phyloP scores from a whole-genome alignment of 1,140 invertebrate species.

The Zeugodacus cucurbitae region DNA sequence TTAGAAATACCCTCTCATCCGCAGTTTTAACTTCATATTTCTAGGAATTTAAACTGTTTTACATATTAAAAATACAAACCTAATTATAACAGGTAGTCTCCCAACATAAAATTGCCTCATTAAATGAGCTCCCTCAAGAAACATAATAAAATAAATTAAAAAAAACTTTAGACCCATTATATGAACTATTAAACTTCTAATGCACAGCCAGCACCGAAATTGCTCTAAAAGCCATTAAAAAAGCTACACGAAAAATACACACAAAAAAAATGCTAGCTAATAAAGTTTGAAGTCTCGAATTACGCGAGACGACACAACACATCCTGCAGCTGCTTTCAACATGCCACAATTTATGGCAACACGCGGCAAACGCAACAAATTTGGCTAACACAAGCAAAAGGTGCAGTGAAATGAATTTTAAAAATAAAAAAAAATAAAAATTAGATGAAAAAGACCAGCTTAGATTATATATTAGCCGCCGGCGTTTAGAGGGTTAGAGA shows the following conservation, averaged over 20 bases:
- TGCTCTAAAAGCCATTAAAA: background rate
- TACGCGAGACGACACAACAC: conserved; percentile 18
- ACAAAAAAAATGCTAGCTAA: conserved; percentile 4
- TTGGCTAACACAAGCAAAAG: background rate
- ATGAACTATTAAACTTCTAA: background rate
- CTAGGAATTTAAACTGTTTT: too few relatives aligned
- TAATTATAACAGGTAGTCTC: background rate
- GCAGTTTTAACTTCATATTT: too few relatives aligned
- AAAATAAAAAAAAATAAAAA: background rate
- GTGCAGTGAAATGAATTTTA: background rate
- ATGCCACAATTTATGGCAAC: background rate
- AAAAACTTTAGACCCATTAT: background rate
- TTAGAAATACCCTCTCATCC: too few relatives aligned
- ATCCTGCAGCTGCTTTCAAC: conserved; percentile 28
- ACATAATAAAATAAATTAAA: background rate
- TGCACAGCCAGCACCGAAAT: background rate
- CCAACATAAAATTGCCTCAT: background rate
- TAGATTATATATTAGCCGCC: conserved; percentile 40
- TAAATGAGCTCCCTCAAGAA: background rate
- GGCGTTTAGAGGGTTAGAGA: conserved; percentile 59
- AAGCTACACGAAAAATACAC: background rate
- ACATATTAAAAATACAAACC: too few relatives aligned
- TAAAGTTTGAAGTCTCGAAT: conserved; percentile 19
- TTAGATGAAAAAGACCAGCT: background rate
- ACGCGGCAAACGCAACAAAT: background rate